phyloP scores from a whole-genome alignment of 2,888 invertebrate species.

The Tipula helvola region DNA sequence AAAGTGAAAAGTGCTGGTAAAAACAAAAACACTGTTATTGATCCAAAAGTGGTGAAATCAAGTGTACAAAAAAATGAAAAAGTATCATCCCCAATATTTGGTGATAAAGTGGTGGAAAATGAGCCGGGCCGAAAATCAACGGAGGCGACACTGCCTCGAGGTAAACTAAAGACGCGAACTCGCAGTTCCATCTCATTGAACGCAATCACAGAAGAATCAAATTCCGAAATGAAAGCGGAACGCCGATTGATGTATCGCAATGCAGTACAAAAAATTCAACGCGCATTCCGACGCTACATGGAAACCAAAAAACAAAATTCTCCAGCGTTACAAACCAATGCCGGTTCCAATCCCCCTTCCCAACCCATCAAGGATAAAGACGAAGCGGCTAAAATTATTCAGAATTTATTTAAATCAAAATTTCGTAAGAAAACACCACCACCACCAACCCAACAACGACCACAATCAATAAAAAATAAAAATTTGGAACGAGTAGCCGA shows the following conservation, averaged over 20 bases:
- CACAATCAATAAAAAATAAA: background rate
- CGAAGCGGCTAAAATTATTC: slow-evolving; percentile 40
- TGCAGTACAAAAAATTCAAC: slow-evolving; percentile 16
- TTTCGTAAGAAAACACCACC: slow-evolving; percentile 24
- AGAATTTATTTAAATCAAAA: slow-evolving; percentile 21
- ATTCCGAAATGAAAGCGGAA: slow-evolving; percentile 15
- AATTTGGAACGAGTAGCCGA: background rate
- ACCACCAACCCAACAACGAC: background rate
- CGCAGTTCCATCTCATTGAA: slow-evolving; percentile 7
- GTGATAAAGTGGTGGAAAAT: background rate
- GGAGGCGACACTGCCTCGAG: background rate
- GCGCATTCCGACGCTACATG: background rate
- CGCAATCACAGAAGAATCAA: slow-evolving; percentile 13
- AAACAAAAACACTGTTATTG: background rate
- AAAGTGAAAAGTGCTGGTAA: background rate
- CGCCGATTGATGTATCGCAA: slow-evolving; percentile 14
- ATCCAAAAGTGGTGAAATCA: background rate
- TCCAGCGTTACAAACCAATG: slow-evolving; percentile 12
- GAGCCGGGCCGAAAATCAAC: background rate
- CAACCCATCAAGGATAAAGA: background rate
- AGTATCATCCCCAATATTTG: background rate
- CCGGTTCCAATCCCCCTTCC: background rate
- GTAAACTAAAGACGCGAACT: background rate
- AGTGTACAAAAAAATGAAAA: background rate
- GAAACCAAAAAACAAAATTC: background rate